These are phyloP conservation scores for Catamblyrhynchus diadema DNA, from an alignment of 2,797 vertebrate genomes.

Conservation along the genomic window DNA sequence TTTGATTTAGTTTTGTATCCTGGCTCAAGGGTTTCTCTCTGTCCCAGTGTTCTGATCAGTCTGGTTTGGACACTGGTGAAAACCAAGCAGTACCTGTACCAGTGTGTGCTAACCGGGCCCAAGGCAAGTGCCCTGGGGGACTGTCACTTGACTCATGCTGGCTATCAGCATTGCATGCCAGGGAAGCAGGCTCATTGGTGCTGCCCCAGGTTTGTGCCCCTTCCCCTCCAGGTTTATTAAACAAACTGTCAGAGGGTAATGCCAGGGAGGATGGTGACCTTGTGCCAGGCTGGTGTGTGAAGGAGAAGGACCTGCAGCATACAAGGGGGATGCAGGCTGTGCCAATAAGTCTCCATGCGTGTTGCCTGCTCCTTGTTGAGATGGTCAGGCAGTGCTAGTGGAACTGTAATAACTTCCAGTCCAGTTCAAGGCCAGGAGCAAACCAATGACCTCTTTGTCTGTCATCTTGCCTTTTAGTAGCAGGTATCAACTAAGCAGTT, in stretches of 20 bases:
- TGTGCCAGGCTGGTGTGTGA: not conserved
- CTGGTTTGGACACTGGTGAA: not conserved
- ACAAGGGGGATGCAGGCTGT: not conserved
- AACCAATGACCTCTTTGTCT: not conserved
- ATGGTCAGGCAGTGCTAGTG: not conserved
- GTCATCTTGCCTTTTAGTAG: not conserved
- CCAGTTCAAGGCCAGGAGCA: not conserved
- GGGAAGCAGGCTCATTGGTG: not conserved
- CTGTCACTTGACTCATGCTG: not conserved
- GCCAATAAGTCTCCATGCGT: not conserved
- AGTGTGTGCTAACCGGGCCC: fast-evolving
- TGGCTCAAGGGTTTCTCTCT: not conserved
- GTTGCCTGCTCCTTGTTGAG: not conserved
- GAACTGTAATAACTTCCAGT: not conserved
- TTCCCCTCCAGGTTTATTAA: not conserved
- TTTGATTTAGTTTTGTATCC: slow-evolving; percentile 2
- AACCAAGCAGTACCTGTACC: not conserved
- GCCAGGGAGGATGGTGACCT: not conserved
- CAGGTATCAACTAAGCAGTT: not conserved
- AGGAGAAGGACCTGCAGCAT: not conserved
- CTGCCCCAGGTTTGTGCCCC: not conserved
- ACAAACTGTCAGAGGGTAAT: not conserved
- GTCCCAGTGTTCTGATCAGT: not conserved
- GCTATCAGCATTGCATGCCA: not conserved
- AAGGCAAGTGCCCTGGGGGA: not conserved